Percentiles rank a stretch among this genome's conserved stretches.
phyloP scores from a whole-genome alignment of 2,797 vertebrate species.

The Erethizon dorsatum region DNA sequence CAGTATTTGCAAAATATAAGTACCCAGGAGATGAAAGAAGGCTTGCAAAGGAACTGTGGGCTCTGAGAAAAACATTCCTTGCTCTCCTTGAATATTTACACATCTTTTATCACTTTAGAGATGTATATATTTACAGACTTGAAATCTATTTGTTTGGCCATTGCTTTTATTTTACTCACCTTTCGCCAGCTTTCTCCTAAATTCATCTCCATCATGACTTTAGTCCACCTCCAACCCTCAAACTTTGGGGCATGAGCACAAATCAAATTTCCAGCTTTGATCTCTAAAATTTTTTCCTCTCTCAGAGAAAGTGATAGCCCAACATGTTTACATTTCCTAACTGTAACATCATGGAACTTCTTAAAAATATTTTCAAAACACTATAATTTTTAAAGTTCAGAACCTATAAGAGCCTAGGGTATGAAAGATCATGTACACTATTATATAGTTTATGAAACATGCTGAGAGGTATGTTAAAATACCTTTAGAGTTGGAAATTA shows the following conservation, averaged over 20 bases:
- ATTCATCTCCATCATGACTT: neutral
- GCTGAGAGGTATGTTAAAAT: neutral
- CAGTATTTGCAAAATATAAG: neutral
- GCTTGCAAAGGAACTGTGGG: conserved; percentile 70
- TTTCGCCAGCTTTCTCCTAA: neutral
- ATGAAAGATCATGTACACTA: neutral
- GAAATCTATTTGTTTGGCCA: neutral
- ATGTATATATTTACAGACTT: neutral
- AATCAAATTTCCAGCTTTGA: neutral
- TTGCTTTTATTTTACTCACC: neutral
- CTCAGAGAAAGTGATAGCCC: neutral
- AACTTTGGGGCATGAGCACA: neutral
- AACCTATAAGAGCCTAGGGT: neutral
- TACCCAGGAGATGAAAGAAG: conserved; percentile 63
- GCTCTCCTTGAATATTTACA: neutral
- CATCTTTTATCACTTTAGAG: neutral
- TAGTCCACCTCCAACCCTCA: neutral
- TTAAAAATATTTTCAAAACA: neutral
- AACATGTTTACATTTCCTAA: neutral
- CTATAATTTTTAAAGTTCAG: neutral
- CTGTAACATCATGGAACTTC: neutral
- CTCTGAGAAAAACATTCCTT: conserved; percentile 25
- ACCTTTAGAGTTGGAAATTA: neutral
- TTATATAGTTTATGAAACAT: neutral
- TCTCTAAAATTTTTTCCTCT: neutral